phyloP scores from a whole-genome alignment of 2,797 vertebrate genomes.

The Melanotaenia trifasciata region DNA sequence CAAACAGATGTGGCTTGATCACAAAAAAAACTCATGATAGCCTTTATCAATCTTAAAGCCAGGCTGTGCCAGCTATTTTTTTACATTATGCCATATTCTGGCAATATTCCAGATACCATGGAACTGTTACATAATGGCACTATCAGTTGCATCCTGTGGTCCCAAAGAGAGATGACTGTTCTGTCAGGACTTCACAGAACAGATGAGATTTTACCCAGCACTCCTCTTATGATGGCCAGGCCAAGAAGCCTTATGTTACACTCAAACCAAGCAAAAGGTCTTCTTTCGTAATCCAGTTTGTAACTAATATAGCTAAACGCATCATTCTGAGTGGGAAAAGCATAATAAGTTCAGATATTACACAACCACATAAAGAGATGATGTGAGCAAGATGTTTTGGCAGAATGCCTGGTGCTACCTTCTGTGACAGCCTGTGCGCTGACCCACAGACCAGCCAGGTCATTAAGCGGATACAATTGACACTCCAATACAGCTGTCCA shows the following conservation, averaged over 20 bases:
- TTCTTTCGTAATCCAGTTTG: neutral
- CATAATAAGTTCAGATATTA: neutral
- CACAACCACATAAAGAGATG: constrained; percentile 16
- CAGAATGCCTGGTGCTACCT: constrained; percentile 39
- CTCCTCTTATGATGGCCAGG: neutral
- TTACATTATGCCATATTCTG: constrained; percentile 66
- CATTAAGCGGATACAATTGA: constrained; percentile 59
- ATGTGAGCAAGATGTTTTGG: constrained; percentile 45
- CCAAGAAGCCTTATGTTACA: neutral
- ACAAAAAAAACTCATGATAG: neutral
- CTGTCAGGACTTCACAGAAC: constrained; percentile 9
- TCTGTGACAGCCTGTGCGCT: constrained; percentile 37
- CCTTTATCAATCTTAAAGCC: constrained; percentile 28
- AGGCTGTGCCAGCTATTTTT: constrained; percentile 40
- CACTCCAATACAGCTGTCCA: constrained; percentile 44
- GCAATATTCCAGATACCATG: constrained; percentile 65
- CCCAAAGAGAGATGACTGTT: constrained; percentile 8
- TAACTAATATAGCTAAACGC: constrained; percentile 11
- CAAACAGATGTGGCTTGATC: too few species aligned
- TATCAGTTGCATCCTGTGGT: constrained; percentile 55
- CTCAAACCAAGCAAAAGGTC: neutral
- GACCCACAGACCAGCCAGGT: constrained; percentile 43
- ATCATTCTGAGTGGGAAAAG: neutral
- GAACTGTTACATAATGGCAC: constrained; percentile 62
- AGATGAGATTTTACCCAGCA: constrained; percentile 6